Evolutionary conservation across 2,888 invertebrate species (phyloP), one percentile per base, ranked within the genome.

Genomic region (Oscheius sp.): DNA sequence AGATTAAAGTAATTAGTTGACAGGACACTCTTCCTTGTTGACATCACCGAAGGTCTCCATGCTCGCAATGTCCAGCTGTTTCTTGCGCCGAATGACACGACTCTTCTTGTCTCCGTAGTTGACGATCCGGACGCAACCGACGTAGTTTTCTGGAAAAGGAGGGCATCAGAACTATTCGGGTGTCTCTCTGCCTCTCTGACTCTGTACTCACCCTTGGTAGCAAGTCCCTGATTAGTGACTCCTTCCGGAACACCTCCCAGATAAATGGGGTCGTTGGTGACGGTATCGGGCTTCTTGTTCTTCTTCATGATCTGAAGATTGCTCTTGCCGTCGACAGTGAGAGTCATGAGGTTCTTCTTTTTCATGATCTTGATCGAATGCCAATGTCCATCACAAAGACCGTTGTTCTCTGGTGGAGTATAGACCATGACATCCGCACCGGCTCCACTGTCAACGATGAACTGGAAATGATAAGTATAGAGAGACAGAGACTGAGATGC

Each of bases 351-450:
- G 90, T 95, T 95, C 90, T 94, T 94, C n/a, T 94, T 93, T 90
- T 96, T 97, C 47, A 92, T 68, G 93, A 95, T 93, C 82, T 85
- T 86, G 59, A 96, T 94, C 74, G 92, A 93, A 89, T 98, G 96
- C 97, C 97, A 99, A 73, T 94, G 92, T 63, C 98, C 97, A 90
- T 99, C 96, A 89, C 98, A 99, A 77, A 96, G 75, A 84, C 93
- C 93, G 62, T 79, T 82, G 9, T 66, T 71, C 7, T 68, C 47
- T 0, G 75, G 35, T 2, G 84, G 85, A 21, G 72, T 73, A 76
- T 83, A 80, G 33, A 77, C 59, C 10, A 85, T 78, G 76, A 92
- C 92, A 66, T 92, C 92, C 60, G 92, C 91, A 9, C 95, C 95
- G 86, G 93, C 93, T 0, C 94, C 94, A 51, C 85, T 84, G 73